Percentiles rank a stretch among this genome's conserved stretches.
These are phyloP conservation scores for Kryptolebias ocellatus DNA, from an alignment of 2,797 vertebrate genomes.

Conservation along the genomic window DNA sequence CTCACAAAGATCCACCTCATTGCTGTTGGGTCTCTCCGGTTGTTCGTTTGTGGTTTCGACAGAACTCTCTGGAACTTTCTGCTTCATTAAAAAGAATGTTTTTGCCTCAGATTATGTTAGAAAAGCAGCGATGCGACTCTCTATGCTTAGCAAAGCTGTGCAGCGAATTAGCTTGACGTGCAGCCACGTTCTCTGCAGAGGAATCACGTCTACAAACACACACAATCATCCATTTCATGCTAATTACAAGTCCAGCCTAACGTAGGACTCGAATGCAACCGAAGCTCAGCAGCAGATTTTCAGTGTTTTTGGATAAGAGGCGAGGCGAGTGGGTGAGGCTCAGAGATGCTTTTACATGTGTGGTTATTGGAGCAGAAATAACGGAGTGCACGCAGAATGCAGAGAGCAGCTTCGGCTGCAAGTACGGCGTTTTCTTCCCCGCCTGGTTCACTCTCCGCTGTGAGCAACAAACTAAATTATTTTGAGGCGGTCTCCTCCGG, in stretches of 20 bases:
- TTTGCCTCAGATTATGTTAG: no score
- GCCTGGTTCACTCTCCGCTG: conserved; percentile 6
- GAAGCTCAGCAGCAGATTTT: not conserved
- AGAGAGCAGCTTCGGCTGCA: conserved; percentile 30
- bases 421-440: conserved; percentile 4
- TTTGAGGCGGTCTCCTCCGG: not conserved
- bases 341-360: conserved; percentile 50
- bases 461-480: conserved; percentile 1
- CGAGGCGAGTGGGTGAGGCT: conserved; percentile 32
- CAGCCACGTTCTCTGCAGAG: no score
- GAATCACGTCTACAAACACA: no score
- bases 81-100: not conserved
- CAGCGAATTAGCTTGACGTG: no score
- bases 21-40: not conserved
- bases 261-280: not conserved
- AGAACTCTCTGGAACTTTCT: not conserved
- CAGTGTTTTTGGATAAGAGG: conserved; percentile 3
- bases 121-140: no score
- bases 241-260: not conserved
- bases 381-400: conserved; percentile 64
- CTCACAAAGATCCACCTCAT: conserved; percentile 21
- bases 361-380: conserved; percentile 81
- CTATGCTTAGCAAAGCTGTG: no score
- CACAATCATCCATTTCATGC: no score
- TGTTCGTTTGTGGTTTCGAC: no score